Base-by-base conservation (phyloP, 2,113 vertebrate species). In the Melanotaenia duboulayi region DNA sequence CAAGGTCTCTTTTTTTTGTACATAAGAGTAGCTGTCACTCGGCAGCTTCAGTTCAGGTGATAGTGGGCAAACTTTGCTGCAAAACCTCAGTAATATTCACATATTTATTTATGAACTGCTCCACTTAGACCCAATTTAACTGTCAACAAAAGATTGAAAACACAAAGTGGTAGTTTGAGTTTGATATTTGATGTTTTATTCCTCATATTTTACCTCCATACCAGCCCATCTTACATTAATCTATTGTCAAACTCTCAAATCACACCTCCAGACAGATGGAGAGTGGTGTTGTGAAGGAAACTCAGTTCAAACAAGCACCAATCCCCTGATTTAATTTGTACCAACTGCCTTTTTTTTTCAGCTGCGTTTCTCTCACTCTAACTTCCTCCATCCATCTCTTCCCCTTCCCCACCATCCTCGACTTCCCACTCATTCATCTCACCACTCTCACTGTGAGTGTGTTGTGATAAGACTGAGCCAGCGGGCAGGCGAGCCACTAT, bases 391-490 rank as follows among this genome's bases (percentile, higher is more conserved):
- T 81, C 74, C 54, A 57, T 82, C 74, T 83, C 55, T 57, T n/a
- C 73, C 68, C 57, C 28, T 61, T 68, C 57, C 56, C 74, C 71
- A 32, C 71, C 65, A 71, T 78, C 78, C 60, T 54, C 65, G 40
- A 57, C 67, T 66, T 59, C 59, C 70, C 50, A 55, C 82, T 87
- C 78, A 81, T 90, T 80, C 84, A 79, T 88, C 82, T 88, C 78
- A 76, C 56, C 80, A 50, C 64, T 80, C 70, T 61, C 74, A 8
- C 44, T 32, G 57, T 11, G 77, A 83, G 76, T 63, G 28, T 80
- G 82, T 80, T 84, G 82, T 80, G 85, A 83, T 89, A 85, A 90
- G 85, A 74, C 71, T 42, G 35, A 85, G 73, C 73, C 70, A 50
- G 69, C 60, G 32, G 49, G 79, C 73, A 69, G 71, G 55, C 55